Evolutionary conservation across 2,797 vertebrate genomes (phyloP), one percentile per base, ranked within the genome.

Genomic region (Chromobotia macracanthus): DNA sequence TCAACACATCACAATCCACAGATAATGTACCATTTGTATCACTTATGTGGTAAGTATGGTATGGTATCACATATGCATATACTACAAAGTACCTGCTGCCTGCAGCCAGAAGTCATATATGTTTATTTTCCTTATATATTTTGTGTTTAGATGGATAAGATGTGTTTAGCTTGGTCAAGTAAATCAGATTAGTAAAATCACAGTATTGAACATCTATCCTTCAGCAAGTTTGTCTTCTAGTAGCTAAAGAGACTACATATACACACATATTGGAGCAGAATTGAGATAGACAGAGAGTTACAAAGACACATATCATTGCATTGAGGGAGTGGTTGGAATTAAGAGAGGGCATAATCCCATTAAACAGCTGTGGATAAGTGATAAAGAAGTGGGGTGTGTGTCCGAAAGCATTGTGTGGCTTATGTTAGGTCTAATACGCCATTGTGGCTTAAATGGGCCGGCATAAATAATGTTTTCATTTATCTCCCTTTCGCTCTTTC

Each of bases 1-100:
- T 12, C 65, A 61, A 41, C 6, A 55, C 19, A 61, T 69, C 55
- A 68, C 25, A 70, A 61, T 4, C 9, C 75, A n/a, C 3, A 68
- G 21, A 21, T 68, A 55, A 58, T 77, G 51, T 38, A 48, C 6
- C 23, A 38, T 53, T 64, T 66, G 16, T 58, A 46, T 5, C 38
- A 77, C 28, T 53, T 8, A 58, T 56, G n/a, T n/a, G n/a, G n/a
- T n/a, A n/a, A n/a, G n/a, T n/a, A n/a, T n/a, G n/a, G n/a, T n/a
- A n/a, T n/a, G n/a, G 16, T 58, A 46, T 5, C 38, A 77, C 28
- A 55, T 8, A 58, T 56, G 35, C 19, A 13, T 63, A 38, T 51
- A 53, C 19, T 75, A 53, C 19, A 55, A 41, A 41, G 53, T n/a
- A 66, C 19, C n/a, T 10, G 16, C 35, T 25, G 19, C 21, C n/a